Percentiles rank a stretch among this genome's conserved stretches.
Conservation (phyloP, 2,113 vertebrate genomes). For the Limnothrissa miodon region DNA sequence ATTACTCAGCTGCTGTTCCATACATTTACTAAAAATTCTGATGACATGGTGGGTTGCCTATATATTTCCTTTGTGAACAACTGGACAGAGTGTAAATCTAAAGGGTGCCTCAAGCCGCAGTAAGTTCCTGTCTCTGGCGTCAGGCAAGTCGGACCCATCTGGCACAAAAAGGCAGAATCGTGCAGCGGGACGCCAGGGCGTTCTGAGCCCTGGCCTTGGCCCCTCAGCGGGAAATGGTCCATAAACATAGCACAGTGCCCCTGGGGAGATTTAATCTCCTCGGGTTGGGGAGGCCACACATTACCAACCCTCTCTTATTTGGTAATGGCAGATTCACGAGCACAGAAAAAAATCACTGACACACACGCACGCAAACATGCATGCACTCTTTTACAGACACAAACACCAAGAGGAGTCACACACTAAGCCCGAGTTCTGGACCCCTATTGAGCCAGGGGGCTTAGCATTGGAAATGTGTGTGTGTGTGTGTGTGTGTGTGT, state of each 20-base stretch:
- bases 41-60: not conserved
- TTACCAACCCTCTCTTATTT: not conserved
- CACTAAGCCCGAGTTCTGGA: not conserved
- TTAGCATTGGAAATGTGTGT: not conserved
- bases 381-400: not conserved
- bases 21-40: not conserved
- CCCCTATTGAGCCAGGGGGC: not conserved
- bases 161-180: not conserved
- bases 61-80: not conserved
- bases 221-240: constrained; percentile 23
- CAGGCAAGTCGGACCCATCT: not conserved
- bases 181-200: not conserved
- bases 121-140: not conserved
- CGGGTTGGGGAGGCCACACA: not conserved
- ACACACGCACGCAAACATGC: not conserved
- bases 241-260: constrained; percentile 26
- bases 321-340: not conserved
- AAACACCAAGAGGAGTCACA: not conserved
- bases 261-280: constrained; percentile 16
- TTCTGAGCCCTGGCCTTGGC: constrained; percentile 20
- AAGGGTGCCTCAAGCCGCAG: not conserved
- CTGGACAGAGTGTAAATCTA: not conserved
- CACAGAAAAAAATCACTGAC: not conserved
- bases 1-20: not conserved
- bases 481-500: not conserved